Percentiles rank a stretch among this genome's conserved stretches.
phyloP scores from a whole-genome alignment of 1,140 invertebrate species.

The Nebria ingens region DNA sequence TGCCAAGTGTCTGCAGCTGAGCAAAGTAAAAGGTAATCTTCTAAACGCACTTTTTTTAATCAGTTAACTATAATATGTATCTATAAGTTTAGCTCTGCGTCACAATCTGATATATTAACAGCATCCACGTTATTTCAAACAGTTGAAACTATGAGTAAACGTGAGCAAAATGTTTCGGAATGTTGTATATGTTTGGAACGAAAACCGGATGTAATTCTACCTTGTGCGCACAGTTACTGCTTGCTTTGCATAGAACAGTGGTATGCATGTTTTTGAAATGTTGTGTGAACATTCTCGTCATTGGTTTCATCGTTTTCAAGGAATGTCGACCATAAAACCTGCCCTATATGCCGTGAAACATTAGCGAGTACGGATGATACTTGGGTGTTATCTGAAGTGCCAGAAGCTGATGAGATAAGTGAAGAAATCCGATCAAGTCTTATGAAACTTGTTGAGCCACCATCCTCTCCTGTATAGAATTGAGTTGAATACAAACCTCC shows the following conservation, averaged over 20 bases:
- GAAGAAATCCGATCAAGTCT: conserved; percentile 40
- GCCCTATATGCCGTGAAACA: conserved; percentile 53
- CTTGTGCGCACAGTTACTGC: conserved; percentile 59
- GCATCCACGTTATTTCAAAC: conserved; percentile 19
- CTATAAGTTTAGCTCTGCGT: not conserved
- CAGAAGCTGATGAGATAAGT: conserved; percentile 47
- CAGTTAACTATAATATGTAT: not conserved
- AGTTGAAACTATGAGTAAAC: conserved; percentile 11
- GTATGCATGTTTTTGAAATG: conserved; percentile 25
- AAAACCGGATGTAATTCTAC: conserved; percentile 51
- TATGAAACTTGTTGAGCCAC: conserved; percentile 24
- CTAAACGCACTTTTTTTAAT: not conserved
- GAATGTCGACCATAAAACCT: conserved; percentile 55
- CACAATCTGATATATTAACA: not conserved
- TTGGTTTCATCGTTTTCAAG: conserved; percentile 33
- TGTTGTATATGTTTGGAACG: conserved; percentile 63
- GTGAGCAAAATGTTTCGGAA: conserved; percentile 35
- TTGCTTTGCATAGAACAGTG: conserved; percentile 57
- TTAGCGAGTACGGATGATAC: conserved; percentile 51
- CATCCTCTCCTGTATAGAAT: not conserved
- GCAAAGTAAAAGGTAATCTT: conserved; percentile 27
- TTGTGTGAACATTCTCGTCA: conserved; percentile 3
- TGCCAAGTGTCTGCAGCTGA: conserved; percentile 30
- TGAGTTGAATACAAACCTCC: not conserved
- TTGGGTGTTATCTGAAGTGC: conserved; percentile 55